phyloP scores from a whole-genome alignment of 2,888 invertebrate genomes.

The Siphlonurus alternatus region DNA sequence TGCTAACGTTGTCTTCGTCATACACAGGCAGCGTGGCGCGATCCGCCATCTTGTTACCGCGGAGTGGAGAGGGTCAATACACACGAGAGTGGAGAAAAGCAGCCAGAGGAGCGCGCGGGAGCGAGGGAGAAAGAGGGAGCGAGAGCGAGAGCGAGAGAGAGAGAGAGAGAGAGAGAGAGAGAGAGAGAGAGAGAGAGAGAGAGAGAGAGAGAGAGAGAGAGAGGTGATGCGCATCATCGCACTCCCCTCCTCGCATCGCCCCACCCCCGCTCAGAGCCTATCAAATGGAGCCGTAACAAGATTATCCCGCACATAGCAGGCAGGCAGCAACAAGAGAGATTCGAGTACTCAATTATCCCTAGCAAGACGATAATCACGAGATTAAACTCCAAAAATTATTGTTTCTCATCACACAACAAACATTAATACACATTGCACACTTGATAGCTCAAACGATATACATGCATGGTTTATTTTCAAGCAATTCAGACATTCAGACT shows the following conservation, averaged over 20 bases:
- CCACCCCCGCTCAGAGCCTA: constrained; percentile 38
- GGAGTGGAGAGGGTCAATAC: neutral
- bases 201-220: constrained; percentile 5
- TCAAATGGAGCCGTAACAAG: constrained; percentile 66
- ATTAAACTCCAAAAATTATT: neutral
- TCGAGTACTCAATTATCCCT: neutral
- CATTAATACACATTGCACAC: neutral
- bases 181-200: neutral
- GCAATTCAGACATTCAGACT: too few species aligned
- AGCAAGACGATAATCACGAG: neutral
- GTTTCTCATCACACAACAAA: neutral
- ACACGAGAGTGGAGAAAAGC: neutral
- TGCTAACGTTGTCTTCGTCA: too few species aligned
- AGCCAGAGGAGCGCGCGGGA: neutral
- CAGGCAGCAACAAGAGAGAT: neutral
- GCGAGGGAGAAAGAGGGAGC: neutral
- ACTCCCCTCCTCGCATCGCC: constrained; percentile 20
- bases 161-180: constrained; percentile 1
- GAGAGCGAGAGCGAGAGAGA: constrained; percentile 5
- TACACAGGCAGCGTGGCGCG: too few species aligned
- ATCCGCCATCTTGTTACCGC: neutral
- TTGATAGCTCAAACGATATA: too few species aligned
- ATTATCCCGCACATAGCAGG: constrained; percentile 31
- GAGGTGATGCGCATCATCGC: constrained; percentile 9
- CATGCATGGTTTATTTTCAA: too few species aligned